Conservation (phyloP, 2,113 vertebrate genomes). For the Platysternon megacephalum region DNA sequence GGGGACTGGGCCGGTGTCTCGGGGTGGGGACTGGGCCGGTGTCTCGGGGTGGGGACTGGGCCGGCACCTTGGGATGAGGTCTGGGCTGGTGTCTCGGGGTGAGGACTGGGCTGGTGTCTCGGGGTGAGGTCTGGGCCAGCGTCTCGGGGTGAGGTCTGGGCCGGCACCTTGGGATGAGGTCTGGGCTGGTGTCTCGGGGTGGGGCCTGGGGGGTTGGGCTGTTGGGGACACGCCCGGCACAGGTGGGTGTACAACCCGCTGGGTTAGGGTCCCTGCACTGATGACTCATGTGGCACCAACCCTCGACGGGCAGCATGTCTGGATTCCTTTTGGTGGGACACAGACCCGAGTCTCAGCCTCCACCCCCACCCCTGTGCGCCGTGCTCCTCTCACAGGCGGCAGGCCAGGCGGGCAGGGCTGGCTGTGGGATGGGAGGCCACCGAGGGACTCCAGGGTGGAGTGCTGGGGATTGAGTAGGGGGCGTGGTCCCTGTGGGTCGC, state of each 20-base stretch:
- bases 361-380: accelerated
- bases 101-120: too few relatives aligned
- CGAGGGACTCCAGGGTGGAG: neutral
- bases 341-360: accelerated
- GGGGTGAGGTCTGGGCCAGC: too few relatives aligned
- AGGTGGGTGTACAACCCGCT: neutral
- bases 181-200: accelerated
- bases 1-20: neutral
- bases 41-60: too few relatives aligned
- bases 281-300: accelerated
- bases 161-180: accelerated
- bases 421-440: too few relatives aligned
- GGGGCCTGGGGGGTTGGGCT: too few relatives aligned
- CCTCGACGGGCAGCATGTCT: neutral
- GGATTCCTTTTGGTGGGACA: neutral
- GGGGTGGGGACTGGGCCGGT: neutral
- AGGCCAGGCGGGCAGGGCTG: neutral
- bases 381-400: accelerated
- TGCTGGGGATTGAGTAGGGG: too few relatives aligned
- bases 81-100: too few relatives aligned
- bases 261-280: accelerated
- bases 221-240: neutral
- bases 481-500: too few relatives aligned
- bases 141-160: too few relatives aligned
- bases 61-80: accelerated